phyloP scores from a whole-genome alignment of 1,140 invertebrate genomes.

The Calephelis nemesis region DNA sequence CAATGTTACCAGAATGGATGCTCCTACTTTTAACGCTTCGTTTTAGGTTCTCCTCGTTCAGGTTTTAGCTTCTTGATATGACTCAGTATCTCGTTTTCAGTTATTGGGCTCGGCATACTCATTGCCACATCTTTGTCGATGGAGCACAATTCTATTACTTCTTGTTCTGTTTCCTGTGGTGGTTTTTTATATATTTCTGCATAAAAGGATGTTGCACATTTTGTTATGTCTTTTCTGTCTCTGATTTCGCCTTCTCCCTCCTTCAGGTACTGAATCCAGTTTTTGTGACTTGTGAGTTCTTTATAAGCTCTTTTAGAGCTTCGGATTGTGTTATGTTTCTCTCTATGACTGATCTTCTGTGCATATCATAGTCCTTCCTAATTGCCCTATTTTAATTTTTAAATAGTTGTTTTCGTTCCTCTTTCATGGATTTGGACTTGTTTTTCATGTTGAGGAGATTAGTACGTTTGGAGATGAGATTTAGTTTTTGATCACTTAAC shows the following conservation, averaged over 20 bases:
- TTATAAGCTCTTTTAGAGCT: background rate
- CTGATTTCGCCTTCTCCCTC: background rate
- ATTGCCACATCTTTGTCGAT: background rate
- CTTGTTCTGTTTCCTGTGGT: background rate
- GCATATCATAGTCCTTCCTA: too few species aligned
- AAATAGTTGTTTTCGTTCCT: background rate
- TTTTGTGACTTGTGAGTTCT: background rate
- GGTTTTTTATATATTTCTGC: background rate
- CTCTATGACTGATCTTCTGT: too few species aligned
- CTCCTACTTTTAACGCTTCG: background rate
- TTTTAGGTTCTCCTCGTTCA: too few species aligned
- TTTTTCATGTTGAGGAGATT: conserved; percentile 17
- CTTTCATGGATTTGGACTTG: background rate
- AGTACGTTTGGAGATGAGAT: conserved; percentile 22
- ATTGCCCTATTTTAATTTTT: conserved; percentile 1
- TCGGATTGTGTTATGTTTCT: background rate
- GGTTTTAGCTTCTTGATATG: background rate
- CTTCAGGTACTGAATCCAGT: background rate
- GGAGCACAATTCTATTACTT: background rate
- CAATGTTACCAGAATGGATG: conserved; percentile 1
- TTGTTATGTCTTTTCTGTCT: conserved; percentile 1
- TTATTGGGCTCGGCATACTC: background rate
- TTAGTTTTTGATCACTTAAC: conserved; percentile 24
- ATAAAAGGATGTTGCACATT: background rate
- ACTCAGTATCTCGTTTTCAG: background rate